A percentile compares a stretch with the other conserved stretches of the same genome.
Evolutionary conservation across 2,113 vertebrate genomes (phyloP).

Genomic region (Donacobius atricapilla): DNA sequence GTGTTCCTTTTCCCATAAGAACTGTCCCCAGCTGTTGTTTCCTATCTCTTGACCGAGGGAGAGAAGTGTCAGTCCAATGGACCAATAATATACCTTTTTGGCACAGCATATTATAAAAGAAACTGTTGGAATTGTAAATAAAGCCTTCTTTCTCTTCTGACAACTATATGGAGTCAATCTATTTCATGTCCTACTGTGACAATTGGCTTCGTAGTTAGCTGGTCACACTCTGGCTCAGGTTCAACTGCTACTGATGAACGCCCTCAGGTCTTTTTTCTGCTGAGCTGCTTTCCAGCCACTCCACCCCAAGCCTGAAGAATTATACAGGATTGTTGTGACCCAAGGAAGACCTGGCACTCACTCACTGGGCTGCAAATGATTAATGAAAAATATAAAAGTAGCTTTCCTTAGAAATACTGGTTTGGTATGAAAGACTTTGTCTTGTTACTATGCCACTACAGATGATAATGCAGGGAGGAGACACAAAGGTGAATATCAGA

Average conservation of each 20-base stretch:
- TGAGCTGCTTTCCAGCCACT: not conserved
- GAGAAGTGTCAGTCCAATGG: too few relatives aligned
- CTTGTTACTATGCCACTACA: not conserved
- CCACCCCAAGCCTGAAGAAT: not conserved
- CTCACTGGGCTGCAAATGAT: not conserved
- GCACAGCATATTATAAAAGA: too few relatives aligned
- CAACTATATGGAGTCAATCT: too few relatives aligned
- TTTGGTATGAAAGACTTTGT: not conserved
- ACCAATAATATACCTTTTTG: too few relatives aligned
- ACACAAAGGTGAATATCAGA: not conserved
- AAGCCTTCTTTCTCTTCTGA: too few relatives aligned
- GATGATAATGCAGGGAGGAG: not conserved
- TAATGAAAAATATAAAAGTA: not conserved
- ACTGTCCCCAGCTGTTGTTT: too few relatives aligned
- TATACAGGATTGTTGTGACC: not conserved
- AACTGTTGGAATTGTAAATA: too few relatives aligned
- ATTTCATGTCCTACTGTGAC: too few relatives aligned
- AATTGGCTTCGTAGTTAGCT: not conserved
- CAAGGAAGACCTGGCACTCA: not conserved
- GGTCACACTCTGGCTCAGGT: not conserved
- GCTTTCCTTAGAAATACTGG: not conserved
- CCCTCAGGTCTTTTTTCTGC: not conserved
- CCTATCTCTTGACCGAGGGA: too few relatives aligned
- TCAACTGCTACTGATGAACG: not conserved
- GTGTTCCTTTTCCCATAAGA: too few relatives aligned